These are phyloP conservation scores for Reticulitermes speratus DNA, from an alignment of 1,140 invertebrate genomes.

Conservation along the genomic window DNA sequence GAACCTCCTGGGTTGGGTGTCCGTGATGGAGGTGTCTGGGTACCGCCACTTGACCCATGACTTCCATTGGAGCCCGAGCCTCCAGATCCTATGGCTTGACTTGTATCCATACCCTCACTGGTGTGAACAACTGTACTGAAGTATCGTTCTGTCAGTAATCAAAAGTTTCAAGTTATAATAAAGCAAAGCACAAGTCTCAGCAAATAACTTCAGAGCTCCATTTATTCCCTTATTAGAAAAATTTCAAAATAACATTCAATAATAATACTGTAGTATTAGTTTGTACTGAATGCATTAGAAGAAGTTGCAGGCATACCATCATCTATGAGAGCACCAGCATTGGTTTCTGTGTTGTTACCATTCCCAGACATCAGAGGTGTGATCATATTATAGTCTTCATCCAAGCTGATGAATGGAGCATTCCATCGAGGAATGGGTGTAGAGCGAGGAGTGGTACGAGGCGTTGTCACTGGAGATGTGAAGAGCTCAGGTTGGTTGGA, in stretches of 20 bases:
- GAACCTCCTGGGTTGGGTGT: conserved; percentile 31
- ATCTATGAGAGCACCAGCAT: conserved; percentile 69
- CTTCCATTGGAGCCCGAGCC: conserved; percentile 38
- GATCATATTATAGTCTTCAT: conserved; percentile 92
- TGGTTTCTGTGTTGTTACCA: conserved; percentile 55
- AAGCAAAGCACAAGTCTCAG: too few species aligned
- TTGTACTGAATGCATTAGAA: neutral
- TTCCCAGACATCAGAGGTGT: conserved; percentile 66
- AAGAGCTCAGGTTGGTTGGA: conserved; percentile 87
- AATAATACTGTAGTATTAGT: too few species aligned
- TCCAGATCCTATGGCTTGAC: conserved; percentile 35
- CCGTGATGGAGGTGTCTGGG: conserved; percentile 39
- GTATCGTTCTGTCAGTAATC: conserved; percentile 40
- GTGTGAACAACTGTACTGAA: conserved; percentile 43
- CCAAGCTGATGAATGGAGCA: conserved; percentile 79
- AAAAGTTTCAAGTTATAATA: neutral
- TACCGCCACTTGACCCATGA: conserved; percentile 37
- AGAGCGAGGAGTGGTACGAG: conserved; percentile 60
- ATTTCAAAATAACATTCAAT: too few species aligned
- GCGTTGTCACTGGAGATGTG: conserved; percentile 73
- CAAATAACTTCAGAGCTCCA: too few species aligned
- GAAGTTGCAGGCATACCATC: conserved; percentile 55
- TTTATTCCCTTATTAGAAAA: too few species aligned
- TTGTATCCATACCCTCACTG: conserved; percentile 41
- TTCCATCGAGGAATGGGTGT: conserved; percentile 82